These are phyloP conservation scores for Acropora tenuis DNA, from an alignment of 64 coral and sea anemone genomes.

Conservation along the genomic window DNA sequence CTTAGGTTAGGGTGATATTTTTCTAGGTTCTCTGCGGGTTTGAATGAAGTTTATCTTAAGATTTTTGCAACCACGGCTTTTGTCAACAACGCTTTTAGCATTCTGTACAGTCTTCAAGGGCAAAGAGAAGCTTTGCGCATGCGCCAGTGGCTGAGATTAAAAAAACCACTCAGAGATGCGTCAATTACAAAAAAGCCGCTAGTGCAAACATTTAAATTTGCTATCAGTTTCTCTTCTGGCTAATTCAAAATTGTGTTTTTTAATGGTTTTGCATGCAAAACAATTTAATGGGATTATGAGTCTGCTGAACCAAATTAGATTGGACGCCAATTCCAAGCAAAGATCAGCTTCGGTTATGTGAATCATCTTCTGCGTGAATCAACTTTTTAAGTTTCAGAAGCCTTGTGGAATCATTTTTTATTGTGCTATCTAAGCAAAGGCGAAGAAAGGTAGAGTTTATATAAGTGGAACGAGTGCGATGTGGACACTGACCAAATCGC, in stretches of 20 bases:
- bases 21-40: too few species aligned
- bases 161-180: not conserved
- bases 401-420: not conserved
- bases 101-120: too few species aligned
- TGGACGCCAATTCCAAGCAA: not conserved
- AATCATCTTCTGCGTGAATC: too few species aligned
- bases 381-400: not conserved
- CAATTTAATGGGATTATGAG: too few species aligned
- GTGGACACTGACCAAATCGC: too few species aligned
- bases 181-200: not conserved
- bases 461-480: not conserved
- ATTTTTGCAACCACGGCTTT: too few species aligned
- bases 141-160: not conserved
- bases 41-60: too few species aligned
- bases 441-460: not conserved
- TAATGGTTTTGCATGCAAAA: not conserved
- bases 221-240: not conserved
- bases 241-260: not conserved
- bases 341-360: too few species aligned
- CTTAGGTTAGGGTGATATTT: too few species aligned
- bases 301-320: not conserved
- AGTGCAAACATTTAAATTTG: not conserved
- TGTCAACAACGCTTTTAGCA: too few species aligned
- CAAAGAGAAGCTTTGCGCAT: not conserved
- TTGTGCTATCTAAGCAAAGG: not conserved